These are phyloP conservation scores for Campylomormyrus tamandua DNA, from an alignment of 2,113 vertebrate genomes.

Conservation along the genomic window DNA sequence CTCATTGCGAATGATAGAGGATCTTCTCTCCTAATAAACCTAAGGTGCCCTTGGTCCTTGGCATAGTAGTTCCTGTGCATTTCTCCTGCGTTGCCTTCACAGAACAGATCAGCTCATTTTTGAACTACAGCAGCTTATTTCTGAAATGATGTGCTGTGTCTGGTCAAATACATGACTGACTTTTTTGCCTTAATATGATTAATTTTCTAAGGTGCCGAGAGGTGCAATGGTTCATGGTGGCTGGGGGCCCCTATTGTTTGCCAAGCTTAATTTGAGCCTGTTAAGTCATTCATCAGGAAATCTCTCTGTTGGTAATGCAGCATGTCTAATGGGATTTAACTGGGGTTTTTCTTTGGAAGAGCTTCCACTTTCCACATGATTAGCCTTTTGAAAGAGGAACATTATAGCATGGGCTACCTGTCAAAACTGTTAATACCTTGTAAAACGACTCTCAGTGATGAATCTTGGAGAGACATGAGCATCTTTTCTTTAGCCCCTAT, in stretches of 20 bases:
- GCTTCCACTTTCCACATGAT: neutral
- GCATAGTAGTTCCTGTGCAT: neutral
- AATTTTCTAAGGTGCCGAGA: neutral
- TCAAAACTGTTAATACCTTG: neutral
- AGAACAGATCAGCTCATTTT: neutral
- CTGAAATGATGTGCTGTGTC: neutral
- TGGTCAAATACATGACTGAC: neutral
- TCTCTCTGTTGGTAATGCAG: neutral
- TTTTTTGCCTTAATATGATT: neutral
- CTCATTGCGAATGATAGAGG: neutral
- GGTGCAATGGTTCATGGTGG: neutral
- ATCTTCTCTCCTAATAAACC: neutral
- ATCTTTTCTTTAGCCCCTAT: neutral
- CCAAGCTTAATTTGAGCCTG: neutral
- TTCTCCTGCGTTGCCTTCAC: neutral
- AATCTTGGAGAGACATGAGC: neutral
- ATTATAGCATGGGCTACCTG: neutral
- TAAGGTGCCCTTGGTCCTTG: neutral
- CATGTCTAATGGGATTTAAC: neutral
- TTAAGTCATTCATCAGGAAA: neutral
- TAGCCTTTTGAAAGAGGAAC: neutral
- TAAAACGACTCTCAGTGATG: neutral
- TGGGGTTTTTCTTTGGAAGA: neutral
- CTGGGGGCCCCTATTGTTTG: neutral
- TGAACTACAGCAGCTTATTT: neutral